Evolutionary conservation across 2,888 invertebrate genomes (phyloP).

Genomic region (Epistrophella euchroma): DNA sequence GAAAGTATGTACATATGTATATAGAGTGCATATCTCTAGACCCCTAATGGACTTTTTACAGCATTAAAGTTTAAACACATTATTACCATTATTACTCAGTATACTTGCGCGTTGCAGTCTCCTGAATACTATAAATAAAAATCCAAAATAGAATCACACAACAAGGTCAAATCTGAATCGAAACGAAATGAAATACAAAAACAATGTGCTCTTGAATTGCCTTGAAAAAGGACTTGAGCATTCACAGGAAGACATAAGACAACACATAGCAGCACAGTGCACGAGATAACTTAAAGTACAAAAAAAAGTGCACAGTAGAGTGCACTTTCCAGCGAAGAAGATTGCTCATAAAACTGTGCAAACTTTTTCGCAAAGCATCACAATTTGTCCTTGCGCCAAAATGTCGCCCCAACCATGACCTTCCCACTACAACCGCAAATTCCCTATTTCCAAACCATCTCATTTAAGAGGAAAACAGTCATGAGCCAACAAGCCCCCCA

Average conservation of each 20-base stretch:
- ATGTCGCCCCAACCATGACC: conserved; percentile 72
- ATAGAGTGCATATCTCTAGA: not conserved
- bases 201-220: conserved; percentile 33
- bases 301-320: conserved; percentile 39
- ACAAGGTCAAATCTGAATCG: conserved; percentile 64
- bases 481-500: conserved; percentile 33
- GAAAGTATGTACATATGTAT: not conserved
- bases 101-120: conserved; percentile 17
- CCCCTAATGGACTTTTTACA: conserved; percentile 58
- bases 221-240: conserved; percentile 39
- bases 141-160: conserved; percentile 60
- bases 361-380: conserved; percentile 54
- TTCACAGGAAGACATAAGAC: conserved; percentile 41
- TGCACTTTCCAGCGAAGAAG: conserved; percentile 56
- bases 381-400: conserved; percentile 73
- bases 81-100: conserved; percentile 41
- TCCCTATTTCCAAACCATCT: conserved; percentile 4
- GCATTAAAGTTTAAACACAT: conserved; percentile 52
- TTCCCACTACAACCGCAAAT: conserved; percentile 37
- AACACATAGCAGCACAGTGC: not conserved
- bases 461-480: conserved; percentile 2
- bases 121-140: conserved; percentile 53
- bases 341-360: conserved; percentile 73
- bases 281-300: conserved; percentile 34
- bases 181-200: conserved; percentile 59